Percentiles rank a stretch among this genome's conserved stretches.
These are phyloP conservation scores for Salminus brasiliensis DNA, from an alignment of 2,113 vertebrate species.

Conservation along the genomic window DNA sequence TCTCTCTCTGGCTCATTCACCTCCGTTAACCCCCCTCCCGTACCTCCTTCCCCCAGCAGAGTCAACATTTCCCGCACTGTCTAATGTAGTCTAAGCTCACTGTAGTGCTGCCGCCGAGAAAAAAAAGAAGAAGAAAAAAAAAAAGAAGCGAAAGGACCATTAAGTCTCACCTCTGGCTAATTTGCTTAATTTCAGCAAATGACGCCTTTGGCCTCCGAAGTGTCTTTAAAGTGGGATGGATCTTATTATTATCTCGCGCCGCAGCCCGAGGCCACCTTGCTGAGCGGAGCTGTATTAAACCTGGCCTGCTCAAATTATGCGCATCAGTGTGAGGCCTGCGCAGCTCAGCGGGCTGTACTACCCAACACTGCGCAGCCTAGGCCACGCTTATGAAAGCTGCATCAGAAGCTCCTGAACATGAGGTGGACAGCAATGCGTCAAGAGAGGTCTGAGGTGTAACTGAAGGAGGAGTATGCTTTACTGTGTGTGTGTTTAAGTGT, in stretches of 20 bases:
- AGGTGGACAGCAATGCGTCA: background rate
- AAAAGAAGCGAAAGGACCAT: conserved; percentile 43
- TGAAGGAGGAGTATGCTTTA: background rate
- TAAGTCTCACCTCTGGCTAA: conserved; percentile 60
- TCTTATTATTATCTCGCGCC: conserved; percentile 48
- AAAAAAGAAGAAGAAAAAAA: background rate
- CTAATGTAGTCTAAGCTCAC: conserved; percentile 47
- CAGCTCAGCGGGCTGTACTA: background rate
- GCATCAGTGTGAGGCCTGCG: conserved; percentile 28
- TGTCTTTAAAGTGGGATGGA: conserved; percentile 54
- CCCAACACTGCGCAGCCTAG: background rate
- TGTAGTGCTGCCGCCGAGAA: conserved; percentile 22
- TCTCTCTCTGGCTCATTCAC: conserved; percentile 11
- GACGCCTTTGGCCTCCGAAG: conserved; percentile 57
- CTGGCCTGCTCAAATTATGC: conserved; percentile 15
- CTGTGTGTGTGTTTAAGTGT: background rate
- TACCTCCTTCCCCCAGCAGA: conserved; percentile 24
- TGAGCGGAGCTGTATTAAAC: conserved; percentile 36
- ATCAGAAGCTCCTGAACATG: conserved; percentile 17
- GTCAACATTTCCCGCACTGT: conserved; percentile 33
- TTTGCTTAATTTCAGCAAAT: conserved; percentile 60
- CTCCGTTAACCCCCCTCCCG: conserved; percentile 4
- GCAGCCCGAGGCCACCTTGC: conserved; percentile 29
- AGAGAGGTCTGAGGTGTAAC: background rate
- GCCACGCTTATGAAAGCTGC: conserved; percentile 5